Base-by-base conservation (phyloP, 2,888 invertebrate genomes). In the Blastobasis lacticolella region DNA sequence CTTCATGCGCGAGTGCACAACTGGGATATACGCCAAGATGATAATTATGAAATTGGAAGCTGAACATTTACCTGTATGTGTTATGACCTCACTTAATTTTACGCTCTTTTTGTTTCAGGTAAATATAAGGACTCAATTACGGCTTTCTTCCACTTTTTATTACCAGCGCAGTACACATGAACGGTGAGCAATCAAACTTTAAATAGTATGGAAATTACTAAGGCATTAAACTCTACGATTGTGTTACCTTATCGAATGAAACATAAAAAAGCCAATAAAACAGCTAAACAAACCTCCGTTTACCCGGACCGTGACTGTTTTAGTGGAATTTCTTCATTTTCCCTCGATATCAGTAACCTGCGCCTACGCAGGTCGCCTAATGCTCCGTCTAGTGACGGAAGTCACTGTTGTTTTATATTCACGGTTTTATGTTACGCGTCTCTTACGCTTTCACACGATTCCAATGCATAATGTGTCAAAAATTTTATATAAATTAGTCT, bases 361-460 rank as follows among this genome's bases (percentile, higher is more conserved):
- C 72, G 73, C 72, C 69, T 60, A 72, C 78, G 75, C 73, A 62
- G 54, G 59, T 59, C 58, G 58, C 44, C 54, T 23, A 23, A 23
- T 51, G 47, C 56, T 58, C 10, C 40, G 43, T 59, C 51, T 56
- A 62, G 54, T 53, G 57, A 66, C 74, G 68, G 78, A 67, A 76
- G 77, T 71, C 57, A 64, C 67, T 66, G 69, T 63, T 70, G 69
- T 71, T 74, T 78, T 75, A 72, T 75, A 72, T 74, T 67, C 70
- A 69, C 63, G 60, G 54, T 57, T 52, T 58, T 57, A 57, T 49
- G 51, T 63, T 57, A 63, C 60, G 56, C 58, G 57, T 57, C 57
- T 59, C 57, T 41, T 50, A 23, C 23, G 23, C 23, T 3, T 23
- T 23, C 23, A 23, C 23, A 23, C 23, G 23, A 23, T 23, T 23